phyloP scores from a whole-genome alignment of 2,113 vertebrate species.

The Hippocampus mohnikei region DNA sequence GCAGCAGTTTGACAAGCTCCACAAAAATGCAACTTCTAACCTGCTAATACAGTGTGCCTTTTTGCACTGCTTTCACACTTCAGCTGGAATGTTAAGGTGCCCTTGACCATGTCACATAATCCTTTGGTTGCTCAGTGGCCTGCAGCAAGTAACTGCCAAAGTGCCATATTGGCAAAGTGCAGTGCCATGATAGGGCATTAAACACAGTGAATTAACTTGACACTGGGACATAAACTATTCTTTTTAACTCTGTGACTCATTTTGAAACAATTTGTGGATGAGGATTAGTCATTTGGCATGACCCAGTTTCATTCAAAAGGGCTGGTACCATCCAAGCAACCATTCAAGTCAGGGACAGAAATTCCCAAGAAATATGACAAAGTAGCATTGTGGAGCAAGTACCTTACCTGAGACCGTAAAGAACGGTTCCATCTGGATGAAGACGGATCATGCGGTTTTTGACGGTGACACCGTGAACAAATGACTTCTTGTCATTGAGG shows the following conservation, averaged over 20 bases:
- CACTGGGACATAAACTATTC: conserved; percentile 7
- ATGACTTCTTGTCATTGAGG: conserved; percentile 96
- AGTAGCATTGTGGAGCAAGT: neutral
- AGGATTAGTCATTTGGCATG: conserved; percentile 11
- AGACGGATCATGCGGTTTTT: conserved; percentile 97
- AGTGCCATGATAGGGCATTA: conserved; percentile 26
- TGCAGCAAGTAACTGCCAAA: conserved; percentile 22
- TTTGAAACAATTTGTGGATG: conserved; percentile 10
- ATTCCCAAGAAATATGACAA: neutral
- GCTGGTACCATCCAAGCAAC: neutral
- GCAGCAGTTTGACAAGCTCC: conserved; percentile 17
- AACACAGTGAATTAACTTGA: conserved; percentile 25
- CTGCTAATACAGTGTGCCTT: neutral
- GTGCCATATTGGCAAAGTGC: conserved; percentile 8
- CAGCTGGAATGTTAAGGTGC: conserved; percentile 16
- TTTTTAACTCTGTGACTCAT: conserved; percentile 12
- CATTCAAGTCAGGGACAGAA: neutral
- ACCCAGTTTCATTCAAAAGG: neutral
- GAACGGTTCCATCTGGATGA: conserved; percentile 89
- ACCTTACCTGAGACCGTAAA: conserved; percentile 88
- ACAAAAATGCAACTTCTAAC: neutral
- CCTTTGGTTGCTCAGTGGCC: conserved; percentile 26
- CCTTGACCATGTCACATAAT: conserved; percentile 36
- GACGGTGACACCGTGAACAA: conserved; percentile 92
- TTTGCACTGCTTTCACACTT: neutral